Evolutionary conservation across 2,113 vertebrate species (phyloP).

Genomic region (Aramus guarauna): DNA sequence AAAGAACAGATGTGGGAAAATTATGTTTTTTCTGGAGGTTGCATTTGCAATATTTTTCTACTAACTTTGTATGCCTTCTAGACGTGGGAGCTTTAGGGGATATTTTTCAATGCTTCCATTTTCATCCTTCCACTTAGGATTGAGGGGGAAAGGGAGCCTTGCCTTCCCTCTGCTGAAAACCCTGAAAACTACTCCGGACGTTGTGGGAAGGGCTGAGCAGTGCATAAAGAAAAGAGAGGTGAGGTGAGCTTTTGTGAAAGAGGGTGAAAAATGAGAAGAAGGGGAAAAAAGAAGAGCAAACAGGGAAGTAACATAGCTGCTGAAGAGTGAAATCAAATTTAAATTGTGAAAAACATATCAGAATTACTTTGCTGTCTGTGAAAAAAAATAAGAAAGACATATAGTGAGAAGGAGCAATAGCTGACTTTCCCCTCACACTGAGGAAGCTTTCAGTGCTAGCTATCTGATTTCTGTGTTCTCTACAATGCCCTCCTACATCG

Average conservation of each 20-base stretch:
- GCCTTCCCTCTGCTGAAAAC: not conserved
- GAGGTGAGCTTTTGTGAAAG: not conserved
- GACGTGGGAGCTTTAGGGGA: fast-evolving
- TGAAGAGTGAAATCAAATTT: not conserved
- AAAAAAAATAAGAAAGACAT: not conserved
- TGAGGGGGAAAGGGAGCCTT: fast-evolving
- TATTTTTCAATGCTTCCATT: not conserved
- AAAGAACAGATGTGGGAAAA: not conserved
- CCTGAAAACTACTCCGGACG: not conserved
- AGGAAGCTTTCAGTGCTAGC: not conserved
- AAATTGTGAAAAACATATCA: not conserved
- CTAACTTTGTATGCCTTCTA: not conserved
- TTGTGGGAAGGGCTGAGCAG: not conserved
- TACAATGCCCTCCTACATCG: not conserved
- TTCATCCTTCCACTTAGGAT: not conserved
- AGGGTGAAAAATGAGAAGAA: not conserved
- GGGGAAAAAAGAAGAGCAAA: not conserved
- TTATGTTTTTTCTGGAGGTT: fast-evolving
- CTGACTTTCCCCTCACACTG: not conserved
- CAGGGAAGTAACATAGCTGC: not conserved
- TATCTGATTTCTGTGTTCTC: not conserved
- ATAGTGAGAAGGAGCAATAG: not conserved
- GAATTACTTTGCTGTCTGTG: not conserved
- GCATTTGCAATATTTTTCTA: not conserved
- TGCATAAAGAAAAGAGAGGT: not conserved